Evolutionary conservation across 1,140 invertebrate species (phyloP), one percentile per base, ranked within the genome.

Genomic region (Pseudomyrmex sp.): DNA sequence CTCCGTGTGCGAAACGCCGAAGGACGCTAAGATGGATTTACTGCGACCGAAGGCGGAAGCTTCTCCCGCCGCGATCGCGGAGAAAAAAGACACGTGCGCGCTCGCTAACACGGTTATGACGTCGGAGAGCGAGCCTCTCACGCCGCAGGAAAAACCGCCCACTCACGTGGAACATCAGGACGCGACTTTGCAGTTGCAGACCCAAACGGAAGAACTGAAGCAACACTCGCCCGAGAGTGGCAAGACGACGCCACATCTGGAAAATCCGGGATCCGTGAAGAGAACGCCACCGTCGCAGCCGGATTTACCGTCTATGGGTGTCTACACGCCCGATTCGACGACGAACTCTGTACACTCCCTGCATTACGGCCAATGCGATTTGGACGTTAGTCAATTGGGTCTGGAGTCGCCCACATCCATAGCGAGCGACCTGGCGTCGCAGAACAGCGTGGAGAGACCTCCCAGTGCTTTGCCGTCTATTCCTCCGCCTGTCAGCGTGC

Each of bases 351-450:
- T 97, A 5, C 97, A 97, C 85, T 97, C 97, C 56, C 95, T 97
- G 80, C 97, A 97, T 92, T 98, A 97, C 89, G 96, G 96, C 0
- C 96, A 96, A 80, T 98, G 96, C 88, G 97, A 98, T 83, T 93
- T 98, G 69, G 97, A 98, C 92, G 97, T 98, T 0, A 96, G 96
- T 86, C 97, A 98, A 90, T 92, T 98, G 35, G 97, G 97, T 4
- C 93, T 98, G 70, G 97, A 98, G 90, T 98, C 98, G 0, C 98
- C 98, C 0, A 96, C 97, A 0, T 98, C 97, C 23, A 98, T 98
- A 76, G 96, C 97, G 0, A 97, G 97, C 52, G 97, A 98, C 92
- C 95, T 98, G 90, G 96, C 97, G 1, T 97, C 96, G 15, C 97
- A 97, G 66, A 97, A 96, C 90, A 96, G 97, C 87, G 96, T 96